Percentiles rank a stretch among this genome's conserved stretches.
These are phyloP conservation scores for Drosophila kokeensis DNA, from an alignment of 2,888 invertebrate genomes.

Conservation along the genomic window DNA sequence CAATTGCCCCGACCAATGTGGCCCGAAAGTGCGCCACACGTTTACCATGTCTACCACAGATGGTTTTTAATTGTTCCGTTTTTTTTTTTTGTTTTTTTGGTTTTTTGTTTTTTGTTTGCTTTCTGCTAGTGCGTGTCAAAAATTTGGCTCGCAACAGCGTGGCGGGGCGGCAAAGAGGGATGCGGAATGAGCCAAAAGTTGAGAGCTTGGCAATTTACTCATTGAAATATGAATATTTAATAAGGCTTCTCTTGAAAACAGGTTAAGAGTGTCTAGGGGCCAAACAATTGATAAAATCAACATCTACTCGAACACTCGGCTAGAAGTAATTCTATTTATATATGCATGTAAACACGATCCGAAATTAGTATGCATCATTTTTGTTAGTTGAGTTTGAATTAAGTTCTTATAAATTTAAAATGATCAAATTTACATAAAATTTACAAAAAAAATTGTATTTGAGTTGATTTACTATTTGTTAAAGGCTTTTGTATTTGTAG, in stretches of 20 bases:
- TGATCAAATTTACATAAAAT: background rate
- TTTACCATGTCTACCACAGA: constrained; percentile 49
- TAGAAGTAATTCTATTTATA: constrained; percentile 15
- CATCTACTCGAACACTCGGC: background rate
- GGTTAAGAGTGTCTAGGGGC: constrained; percentile 46
- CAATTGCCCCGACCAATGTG: constrained; percentile 42
- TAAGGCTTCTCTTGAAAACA: constrained; percentile 33
- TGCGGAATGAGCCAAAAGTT: constrained; percentile 14
- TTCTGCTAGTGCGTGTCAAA: constrained; percentile 13
- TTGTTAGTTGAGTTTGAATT: background rate
- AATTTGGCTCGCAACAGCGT: constrained; percentile 37
- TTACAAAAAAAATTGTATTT: background rate
- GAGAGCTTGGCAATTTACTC: constrained; percentile 32
- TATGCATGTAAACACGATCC: background rate
- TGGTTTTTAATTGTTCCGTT: constrained; percentile 37
- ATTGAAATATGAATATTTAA: constrained; percentile 45
- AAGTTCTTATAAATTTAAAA: constrained; percentile 5
- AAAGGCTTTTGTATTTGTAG: background rate
- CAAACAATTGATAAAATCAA: constrained; percentile 23
- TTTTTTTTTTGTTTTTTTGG: background rate
- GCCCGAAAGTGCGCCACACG: constrained; percentile 63
- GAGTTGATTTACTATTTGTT: background rate
- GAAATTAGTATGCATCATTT: constrained; percentile 12
- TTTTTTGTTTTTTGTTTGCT: background rate
- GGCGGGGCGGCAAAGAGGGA: constrained; percentile 23